These are phyloP conservation scores for Xanthia togata DNA, from an alignment of 2,888 invertebrate genomes.

Conservation along the genomic window DNA sequence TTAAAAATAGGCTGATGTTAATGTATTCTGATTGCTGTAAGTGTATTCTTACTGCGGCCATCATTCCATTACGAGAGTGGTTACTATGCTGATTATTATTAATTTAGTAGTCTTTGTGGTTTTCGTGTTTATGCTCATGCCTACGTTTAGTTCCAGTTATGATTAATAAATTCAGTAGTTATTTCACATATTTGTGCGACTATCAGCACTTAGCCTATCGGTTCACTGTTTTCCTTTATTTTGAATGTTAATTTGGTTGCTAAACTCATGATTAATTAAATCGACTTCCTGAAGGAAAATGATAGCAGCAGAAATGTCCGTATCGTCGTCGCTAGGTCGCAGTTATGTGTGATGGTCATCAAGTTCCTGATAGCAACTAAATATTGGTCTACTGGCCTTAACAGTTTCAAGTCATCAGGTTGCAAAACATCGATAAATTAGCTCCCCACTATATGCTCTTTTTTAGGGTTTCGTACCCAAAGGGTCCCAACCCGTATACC, in stretches of 20 bases:
- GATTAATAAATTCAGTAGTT: not conserved
- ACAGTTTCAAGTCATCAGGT: not conserved
- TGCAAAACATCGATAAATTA: not conserved
- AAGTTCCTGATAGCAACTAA: not conserved
- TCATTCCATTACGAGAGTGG: not conserved
- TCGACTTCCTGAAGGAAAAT: conserved; percentile 28
- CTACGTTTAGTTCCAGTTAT: not conserved
- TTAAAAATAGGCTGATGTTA: not conserved
- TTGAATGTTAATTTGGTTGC: conserved; percentile 34
- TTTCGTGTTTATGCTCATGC: not conserved
- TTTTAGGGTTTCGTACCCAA: not conserved
- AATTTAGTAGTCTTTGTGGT: not conserved
- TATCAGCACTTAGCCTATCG: conserved; percentile 37
- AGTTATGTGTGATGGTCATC: conserved; percentile 1
- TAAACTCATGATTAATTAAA: conserved; percentile 32
- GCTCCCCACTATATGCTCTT: not conserved
- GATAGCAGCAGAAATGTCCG: not conserved
- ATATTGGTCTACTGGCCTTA: not conserved
- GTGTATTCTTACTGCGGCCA: not conserved
- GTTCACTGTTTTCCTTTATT: conserved; percentile 39
- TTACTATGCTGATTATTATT: not conserved
- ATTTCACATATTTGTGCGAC: conserved; percentile 7
- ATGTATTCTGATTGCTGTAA: no score
- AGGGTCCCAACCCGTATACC: not conserved
- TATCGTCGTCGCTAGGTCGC: conserved; percentile 20